Conservation (phyloP, 2,888 invertebrate species). For the Sepioteuthis lessoniana region DNA sequence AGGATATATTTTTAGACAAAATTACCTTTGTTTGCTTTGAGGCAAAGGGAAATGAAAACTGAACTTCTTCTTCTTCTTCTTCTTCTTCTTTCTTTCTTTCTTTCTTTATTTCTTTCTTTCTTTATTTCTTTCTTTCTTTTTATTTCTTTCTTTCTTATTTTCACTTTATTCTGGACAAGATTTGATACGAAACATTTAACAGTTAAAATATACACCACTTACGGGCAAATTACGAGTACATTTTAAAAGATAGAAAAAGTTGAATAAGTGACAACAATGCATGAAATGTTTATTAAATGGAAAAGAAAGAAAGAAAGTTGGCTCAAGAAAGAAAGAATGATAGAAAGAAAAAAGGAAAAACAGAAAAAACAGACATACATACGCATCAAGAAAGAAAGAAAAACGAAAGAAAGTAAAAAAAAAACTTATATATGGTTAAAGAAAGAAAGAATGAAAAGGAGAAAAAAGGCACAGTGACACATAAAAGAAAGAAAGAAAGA, state of each 20-base stretch:
- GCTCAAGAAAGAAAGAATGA: no score
- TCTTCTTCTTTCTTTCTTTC: no score
- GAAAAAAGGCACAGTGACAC: no score
- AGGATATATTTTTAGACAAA: neutral
- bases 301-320: no score
- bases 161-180: neutral
- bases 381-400: neutral
- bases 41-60: neutral
- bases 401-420: no score
- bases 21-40: neutral
- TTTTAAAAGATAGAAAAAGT: neutral
- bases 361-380: neutral
- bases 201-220: neutral
- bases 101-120: no score
- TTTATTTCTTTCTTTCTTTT: neutral
- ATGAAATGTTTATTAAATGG: no score
- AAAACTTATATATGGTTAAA: no score
- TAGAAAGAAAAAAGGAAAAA: neutral
- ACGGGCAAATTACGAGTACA: neutral
- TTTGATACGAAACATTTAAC: neutral
- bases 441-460: no score
- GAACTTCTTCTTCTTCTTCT: neutral
- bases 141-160: neutral
- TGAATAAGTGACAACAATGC: neutral
- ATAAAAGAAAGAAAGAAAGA: neutral